These are phyloP conservation scores for Bombus superbus DNA, from an alignment of 1,140 invertebrate genomes.

Conservation along the genomic window DNA sequence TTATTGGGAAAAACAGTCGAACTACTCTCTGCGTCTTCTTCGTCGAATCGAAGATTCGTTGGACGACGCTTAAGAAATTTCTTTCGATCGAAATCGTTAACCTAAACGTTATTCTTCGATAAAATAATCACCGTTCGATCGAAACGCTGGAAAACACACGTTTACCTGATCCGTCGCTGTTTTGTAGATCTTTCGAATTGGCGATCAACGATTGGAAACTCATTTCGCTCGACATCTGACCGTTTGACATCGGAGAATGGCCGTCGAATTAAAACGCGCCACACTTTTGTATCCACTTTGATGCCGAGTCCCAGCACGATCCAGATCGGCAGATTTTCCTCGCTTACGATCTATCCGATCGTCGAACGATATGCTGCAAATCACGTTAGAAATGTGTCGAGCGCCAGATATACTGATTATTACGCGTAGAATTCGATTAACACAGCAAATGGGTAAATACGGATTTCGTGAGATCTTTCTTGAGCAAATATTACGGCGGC, in stretches of 20 bases:
- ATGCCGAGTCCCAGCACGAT: constrained; percentile 16
- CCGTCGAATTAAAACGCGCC: background rate
- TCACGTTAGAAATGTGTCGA: background rate
- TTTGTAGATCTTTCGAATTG: constrained; percentile 46
- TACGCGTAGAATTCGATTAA: no score
- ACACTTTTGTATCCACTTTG: background rate
- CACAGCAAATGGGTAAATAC: no score
- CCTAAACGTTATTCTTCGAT: no score
- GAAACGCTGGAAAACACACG: background rate
- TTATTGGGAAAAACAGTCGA: background rate
- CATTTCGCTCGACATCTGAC: constrained; percentile 51
- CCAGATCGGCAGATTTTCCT: constrained; percentile 39
- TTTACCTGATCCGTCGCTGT: constrained; percentile 63
- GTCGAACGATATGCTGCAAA: background rate
- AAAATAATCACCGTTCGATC: no score
- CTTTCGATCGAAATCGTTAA: background rate
- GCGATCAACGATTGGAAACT: constrained; percentile 59
- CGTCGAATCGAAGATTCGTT: background rate
- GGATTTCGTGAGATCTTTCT: no score
- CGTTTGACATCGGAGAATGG: constrained; percentile 53
- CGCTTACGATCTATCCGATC: background rate
- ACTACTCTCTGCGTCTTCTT: background rate
- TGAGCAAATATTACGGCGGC: no score
- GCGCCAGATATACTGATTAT: no score
- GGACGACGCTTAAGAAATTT: background rate